Percentiles rank a stretch among this genome's conserved stretches.
phyloP scores from a whole-genome alignment of 2,797 vertebrate genomes.

The Nasua narica region DNA sequence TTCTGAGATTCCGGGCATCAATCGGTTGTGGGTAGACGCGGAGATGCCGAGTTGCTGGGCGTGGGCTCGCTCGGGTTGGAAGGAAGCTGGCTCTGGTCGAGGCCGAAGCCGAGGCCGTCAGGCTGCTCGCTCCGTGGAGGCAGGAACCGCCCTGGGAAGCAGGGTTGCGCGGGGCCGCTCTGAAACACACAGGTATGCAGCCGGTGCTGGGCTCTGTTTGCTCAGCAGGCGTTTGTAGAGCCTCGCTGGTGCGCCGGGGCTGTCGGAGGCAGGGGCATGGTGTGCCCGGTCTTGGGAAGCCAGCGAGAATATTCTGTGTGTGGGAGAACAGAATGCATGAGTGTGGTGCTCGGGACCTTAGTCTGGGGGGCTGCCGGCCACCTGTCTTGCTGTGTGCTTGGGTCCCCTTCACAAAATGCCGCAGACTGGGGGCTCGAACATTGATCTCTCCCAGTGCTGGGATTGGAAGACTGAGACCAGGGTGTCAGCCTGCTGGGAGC shows the following conservation, averaged over 20 bases:
- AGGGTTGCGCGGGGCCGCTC: neutral
- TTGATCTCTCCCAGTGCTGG: neutral
- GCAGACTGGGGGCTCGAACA: neutral
- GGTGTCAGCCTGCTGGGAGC: neutral
- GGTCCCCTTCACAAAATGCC: neutral
- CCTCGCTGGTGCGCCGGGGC: neutral
- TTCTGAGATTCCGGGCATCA: fast-evolving
- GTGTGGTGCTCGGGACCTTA: neutral
- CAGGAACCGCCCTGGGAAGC: no score
- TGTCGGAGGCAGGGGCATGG: neutral
- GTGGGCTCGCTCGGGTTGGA: neutral
- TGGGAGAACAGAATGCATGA: no score
- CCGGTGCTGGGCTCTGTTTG: neutral
- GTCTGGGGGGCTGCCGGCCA: neutral
- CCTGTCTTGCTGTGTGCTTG: neutral
- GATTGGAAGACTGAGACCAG: neutral
- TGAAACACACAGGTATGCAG: neutral
- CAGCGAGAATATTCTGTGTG: neutral
- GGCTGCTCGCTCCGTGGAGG: neutral
- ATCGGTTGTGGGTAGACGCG: neutral
- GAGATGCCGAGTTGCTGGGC: neutral
- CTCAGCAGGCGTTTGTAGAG: neutral
- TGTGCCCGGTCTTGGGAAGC: neutral
- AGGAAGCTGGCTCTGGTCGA: neutral
- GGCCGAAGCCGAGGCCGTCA: neutral